Base-by-base conservation (phyloP, 2,797 vertebrate species). In the Acanthopagrus latus region DNA sequence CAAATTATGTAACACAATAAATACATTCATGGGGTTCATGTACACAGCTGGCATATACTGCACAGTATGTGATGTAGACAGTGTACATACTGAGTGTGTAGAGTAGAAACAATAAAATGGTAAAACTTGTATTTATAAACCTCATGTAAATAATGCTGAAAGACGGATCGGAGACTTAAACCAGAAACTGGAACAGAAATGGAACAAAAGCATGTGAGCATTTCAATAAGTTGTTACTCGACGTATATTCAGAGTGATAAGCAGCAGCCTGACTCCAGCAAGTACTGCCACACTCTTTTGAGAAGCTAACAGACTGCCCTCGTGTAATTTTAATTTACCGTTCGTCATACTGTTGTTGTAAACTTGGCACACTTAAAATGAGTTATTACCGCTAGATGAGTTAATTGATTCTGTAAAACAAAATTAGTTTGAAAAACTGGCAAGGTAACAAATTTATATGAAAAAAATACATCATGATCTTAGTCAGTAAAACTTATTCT, bases 341-440 rank as follows among this genome's bases (percentile, higher is more conserved):
- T 18, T 2, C 0, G 3, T 70, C 50, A 50, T 6, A 16, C 16
- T 74, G 52, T 69, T 33, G 44, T 62, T 78, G 54, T 57, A 56
- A 59, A 69, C n/a, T 10, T 55, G 55, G 47, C 43, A 1, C 43
- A 57, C 18, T 58, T 64, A 21, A 71, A 29, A 27, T 72, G n/a
- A 64, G 18, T 27, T 51, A 71, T 21, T 46, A 38, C 38, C 20
- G 7, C 27, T 21, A 7, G 56, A 74, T 71, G 20, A 76, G 20
- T 33, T 72, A 50, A 83, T 70, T 71, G 56, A 77, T 59, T 71
- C 23, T 17, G 1, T 17, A 20, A 13, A 29, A 50, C 64, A 29
- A 57, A 60, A 29, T 11, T 3, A 47, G 18, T 70, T 59, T 8
- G 25, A 55, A 8, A 63, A 63, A 63, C 23, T 43, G 63, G 20